These are phyloP conservation scores for Erinaceus europaeus DNA, from an alignment of 2,113 vertebrate species.

Conservation along the genomic window DNA sequence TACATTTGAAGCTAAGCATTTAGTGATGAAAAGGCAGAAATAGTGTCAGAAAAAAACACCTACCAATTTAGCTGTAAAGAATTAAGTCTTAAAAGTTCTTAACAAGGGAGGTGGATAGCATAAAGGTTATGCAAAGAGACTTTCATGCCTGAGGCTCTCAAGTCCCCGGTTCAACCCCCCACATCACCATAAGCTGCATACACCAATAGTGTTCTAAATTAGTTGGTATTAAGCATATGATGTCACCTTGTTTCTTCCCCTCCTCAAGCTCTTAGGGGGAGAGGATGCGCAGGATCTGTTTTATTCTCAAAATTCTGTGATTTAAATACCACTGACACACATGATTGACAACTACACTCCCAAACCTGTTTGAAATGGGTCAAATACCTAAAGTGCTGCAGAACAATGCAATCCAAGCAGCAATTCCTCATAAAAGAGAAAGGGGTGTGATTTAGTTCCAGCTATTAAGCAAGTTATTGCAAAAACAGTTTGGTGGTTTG, in stretches of 20 bases:
- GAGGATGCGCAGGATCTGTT: not conserved
- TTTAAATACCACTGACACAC: conserved; percentile 34
- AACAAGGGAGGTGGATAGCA: conserved; percentile 19
- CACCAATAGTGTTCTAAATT: conserved; percentile 70
- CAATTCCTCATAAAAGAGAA: conserved; percentile 78
- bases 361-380: conserved; percentile 73
- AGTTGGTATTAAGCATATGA: conserved; percentile 71
- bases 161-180: too few species aligned
- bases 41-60: conserved; percentile 1
- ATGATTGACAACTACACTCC: conserved; percentile 51
- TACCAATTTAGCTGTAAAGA: conserved; percentile 2
- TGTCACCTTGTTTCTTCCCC: conserved; percentile 67
- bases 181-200: conserved; percentile 68
- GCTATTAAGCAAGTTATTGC: conserved; percentile 76
- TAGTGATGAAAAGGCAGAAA: conserved; percentile 12
- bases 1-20: conserved; percentile 3
- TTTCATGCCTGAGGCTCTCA: too few species aligned
- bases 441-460: conserved; percentile 74
- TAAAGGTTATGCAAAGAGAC: too few species aligned
- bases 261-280: not conserved
- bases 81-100: not conserved
- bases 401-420: conserved; percentile 76
- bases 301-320: conserved; percentile 37
- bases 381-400: conserved; percentile 76
- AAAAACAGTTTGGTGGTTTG: conserved; percentile 68